Evolutionary conservation across 2,888 invertebrate species (phyloP), one percentile per base, ranked within the genome.

Genomic region (Nyleta sp.): DNA sequence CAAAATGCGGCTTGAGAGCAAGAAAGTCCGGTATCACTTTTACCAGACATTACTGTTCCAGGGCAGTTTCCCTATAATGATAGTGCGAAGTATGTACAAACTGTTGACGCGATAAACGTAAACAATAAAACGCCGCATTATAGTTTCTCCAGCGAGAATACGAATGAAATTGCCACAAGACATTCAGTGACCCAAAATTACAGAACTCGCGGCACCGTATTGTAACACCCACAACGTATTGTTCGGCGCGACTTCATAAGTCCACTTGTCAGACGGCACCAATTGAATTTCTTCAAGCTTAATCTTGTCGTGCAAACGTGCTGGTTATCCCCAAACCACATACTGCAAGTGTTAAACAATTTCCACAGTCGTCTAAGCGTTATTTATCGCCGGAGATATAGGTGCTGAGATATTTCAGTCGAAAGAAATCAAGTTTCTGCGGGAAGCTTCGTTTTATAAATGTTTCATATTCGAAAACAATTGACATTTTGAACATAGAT

Each of bases 181-280:
- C 78, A 78, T 74, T 70, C 78, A 70, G 68, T 75, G 79, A 75
- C 75, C 75, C 79, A 74, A 79, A 79, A 79, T 75, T 74, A 72
- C 59, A 52, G 65, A 55, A 71, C 71, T 65, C 59, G 31, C 40
- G 67, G 75, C 62, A 28, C 46, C 13, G 57, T 18, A 40, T 31
- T 60, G 50, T 44, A 62, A 60, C 77, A 72, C 72, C 71, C 60
- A 77, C 72, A 15, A 59, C 10, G 72, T 48, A 72, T 77, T 72
- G 77, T 77, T 65, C 55, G 53, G 24, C 22, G 46, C 35, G 62
- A 48, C 72, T 67, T 67, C 62, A 46, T 62, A 62, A 60, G 50
- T 62, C 40, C 53, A 57, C 59, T 46, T 67, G 72, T 48, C 71
- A 55, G 72, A 0, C 67, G 72, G 67, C 44, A 60, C 55, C 72